Base-by-base conservation (phyloP, 35 echinoderm and acorn worm genomes). In the Anneissia japonica region DNA sequence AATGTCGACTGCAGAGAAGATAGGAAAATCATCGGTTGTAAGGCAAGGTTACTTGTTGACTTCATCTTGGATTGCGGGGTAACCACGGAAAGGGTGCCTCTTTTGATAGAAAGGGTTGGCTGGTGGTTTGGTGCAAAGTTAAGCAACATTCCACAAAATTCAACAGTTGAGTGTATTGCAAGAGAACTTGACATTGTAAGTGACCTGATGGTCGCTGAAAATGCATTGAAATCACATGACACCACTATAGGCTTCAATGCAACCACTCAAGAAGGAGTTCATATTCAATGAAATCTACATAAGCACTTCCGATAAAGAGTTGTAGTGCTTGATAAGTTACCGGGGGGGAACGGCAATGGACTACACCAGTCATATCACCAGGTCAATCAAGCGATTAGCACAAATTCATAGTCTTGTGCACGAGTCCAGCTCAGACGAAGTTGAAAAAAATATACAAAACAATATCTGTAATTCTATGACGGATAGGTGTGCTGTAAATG, bases 261-360 rank as follows among this genome's bases (percentile, higher is more conserved):
- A 19, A 84, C 88, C 32, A 90, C 88, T 30, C 88, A 90, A 76
- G 88, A 90, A 26, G 88, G 88, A 0, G 36, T 84, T 29, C 88
- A 90, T 46, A 43, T 84, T 3, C n/a, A 84, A 84, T 30, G 46
- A 74, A n/a, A 79, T 90, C 64, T 82, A 90, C 43, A 10, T 78
- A 23, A 90, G 74, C 0, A 84, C 11, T 31, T 28, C 31, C 17
- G n/a, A n/a, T n/a, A 36, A 84, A 30, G 51, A 35, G 39, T 90
- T 13, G 9, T 90, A 1, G 46, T 82, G 4, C 16, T 90, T 26
- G 88, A 90, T 33, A 31, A 83, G 74, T 75, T 90, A 32, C 80
- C 88, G 86, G 86, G 23, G 86, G 86, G n/a, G n/a, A 26, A 55
- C 32, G 19, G 75, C 86, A 31, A 51, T 46, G 29, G 88, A 90